Conservation (phyloP, 2,797 vertebrate genomes). For the Platyrinchus mystaceus region DNA sequence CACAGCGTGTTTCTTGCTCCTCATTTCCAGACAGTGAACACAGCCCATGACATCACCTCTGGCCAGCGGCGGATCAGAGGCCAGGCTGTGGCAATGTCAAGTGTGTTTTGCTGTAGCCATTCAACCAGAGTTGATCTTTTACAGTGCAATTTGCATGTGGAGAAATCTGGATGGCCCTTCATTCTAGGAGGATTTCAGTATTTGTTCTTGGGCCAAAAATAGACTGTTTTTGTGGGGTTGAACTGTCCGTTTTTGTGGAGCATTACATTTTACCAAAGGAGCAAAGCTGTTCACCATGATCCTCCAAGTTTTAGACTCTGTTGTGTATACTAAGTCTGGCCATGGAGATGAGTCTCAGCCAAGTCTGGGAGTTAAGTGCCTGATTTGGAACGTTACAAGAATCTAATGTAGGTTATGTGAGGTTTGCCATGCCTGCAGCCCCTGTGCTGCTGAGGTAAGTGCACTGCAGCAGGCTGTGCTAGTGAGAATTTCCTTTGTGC, state of each 20-base stretch:
- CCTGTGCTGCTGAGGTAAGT: background rate
- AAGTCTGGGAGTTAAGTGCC: constrained; percentile 14
- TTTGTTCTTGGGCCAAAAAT: background rate
- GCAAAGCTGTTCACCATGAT: background rate
- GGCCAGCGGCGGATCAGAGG: background rate
- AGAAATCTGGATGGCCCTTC: background rate
- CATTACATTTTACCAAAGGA: constrained; percentile 18
- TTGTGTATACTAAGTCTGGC: constrained; percentile 12
- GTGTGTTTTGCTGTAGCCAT: background rate
- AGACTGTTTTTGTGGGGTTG: background rate
- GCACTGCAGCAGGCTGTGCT: constrained; percentile 39
- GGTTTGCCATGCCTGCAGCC: constrained; percentile 30
- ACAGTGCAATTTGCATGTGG: background rate
- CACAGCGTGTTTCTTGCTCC: background rate
- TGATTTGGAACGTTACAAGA: background rate
- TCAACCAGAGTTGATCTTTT: background rate
- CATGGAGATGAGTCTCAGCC: background rate
- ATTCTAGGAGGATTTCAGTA: background rate
- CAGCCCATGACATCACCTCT: background rate
- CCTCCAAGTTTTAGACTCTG: constrained; percentile 1
- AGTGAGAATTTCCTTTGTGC: constrained; percentile 11
- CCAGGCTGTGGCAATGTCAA: background rate
- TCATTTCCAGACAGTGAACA: constrained; percentile 2
- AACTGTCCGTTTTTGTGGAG: constrained; percentile 14
- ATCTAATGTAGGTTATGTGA: constrained; percentile 35